Evolutionary conservation across 2,888 invertebrate species (phyloP).

Genomic region (Halocaridina rubra): DNA sequence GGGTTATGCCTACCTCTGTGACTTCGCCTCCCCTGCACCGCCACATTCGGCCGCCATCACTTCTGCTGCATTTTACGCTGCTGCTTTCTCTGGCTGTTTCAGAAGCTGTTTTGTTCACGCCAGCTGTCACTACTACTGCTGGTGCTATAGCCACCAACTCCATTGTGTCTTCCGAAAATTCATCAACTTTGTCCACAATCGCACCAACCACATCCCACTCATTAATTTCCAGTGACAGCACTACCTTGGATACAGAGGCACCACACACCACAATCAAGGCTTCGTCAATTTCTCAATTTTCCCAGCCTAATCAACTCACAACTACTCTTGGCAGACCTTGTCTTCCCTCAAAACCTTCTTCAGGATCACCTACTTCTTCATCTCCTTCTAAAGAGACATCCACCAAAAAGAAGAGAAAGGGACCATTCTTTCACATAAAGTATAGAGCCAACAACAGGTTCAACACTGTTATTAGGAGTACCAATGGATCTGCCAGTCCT

Average conservation of each 20-base stretch:
- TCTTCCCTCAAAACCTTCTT: neutral
- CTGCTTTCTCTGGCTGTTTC: neutral
- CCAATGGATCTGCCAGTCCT: neutral
- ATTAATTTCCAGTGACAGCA: neutral
- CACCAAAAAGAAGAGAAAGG: neutral
- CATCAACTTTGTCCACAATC: neutral
- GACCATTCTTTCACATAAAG: neutral
- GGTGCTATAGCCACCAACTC: neutral
- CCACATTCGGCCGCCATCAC: neutral
- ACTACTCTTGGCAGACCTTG: neutral
- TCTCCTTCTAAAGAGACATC: neutral
- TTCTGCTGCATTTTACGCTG: neutral
- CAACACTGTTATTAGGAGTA: neutral
- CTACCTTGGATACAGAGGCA: neutral
- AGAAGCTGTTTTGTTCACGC: neutral
- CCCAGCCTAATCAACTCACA: neutral
- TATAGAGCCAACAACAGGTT: neutral
- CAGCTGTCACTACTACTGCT: neutral
- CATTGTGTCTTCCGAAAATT: neutral
- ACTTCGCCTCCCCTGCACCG: constrained; percentile 28
- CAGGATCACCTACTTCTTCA: neutral
- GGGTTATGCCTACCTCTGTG: constrained; percentile 35
- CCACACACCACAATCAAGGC: neutral
- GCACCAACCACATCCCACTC: neutral
- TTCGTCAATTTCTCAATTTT: neutral